phyloP scores from a whole-genome alignment of 1,140 invertebrate species.

The Tigriopus japonicus region DNA sequence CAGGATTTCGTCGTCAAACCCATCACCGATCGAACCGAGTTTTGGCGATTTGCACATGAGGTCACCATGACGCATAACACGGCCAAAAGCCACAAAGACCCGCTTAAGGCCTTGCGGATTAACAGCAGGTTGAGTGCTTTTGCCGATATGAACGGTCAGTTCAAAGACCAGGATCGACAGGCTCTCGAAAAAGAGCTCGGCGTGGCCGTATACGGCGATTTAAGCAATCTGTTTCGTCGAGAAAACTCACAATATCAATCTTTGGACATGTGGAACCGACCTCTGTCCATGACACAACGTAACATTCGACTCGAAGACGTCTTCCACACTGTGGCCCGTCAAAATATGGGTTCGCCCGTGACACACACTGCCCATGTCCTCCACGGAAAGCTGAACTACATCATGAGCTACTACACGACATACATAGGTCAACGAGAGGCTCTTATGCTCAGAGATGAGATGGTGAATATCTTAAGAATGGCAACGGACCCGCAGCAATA shows the following conservation, averaged over 20 bases:
- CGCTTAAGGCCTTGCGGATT: not conserved
- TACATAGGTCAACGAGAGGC: not conserved
- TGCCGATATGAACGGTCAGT: not conserved
- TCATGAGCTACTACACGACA: constrained; percentile 3
- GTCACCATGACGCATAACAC: constrained; percentile 6
- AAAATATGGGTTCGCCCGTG: constrained; percentile 1
- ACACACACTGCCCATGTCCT: constrained; percentile 1
- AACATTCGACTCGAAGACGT: constrained; percentile 9
- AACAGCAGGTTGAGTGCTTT: not conserved
- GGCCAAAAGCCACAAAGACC: not conserved
- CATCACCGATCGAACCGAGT: not conserved
- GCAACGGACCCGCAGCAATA: not conserved
- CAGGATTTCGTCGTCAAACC: not conserved
- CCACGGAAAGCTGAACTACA: constrained; percentile 5
- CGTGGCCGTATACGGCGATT: not conserved
- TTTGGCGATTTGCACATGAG: constrained; percentile 3
- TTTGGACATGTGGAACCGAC: not conserved
- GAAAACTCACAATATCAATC: not conserved
- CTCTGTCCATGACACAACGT: not conserved
- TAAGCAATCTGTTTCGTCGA: constrained; percentile 1
- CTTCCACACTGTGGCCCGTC: not conserved
- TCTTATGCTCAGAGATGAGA: constrained; percentile 7
- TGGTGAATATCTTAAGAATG: constrained; percentile 5
- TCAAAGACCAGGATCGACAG: not conserved
- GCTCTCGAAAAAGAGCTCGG: not conserved